A percentile compares a stretch with the other conserved stretches of the same genome.
Conservation (phyloP, 2,888 invertebrate species). For the Acanthosepion lycidas region DNA sequence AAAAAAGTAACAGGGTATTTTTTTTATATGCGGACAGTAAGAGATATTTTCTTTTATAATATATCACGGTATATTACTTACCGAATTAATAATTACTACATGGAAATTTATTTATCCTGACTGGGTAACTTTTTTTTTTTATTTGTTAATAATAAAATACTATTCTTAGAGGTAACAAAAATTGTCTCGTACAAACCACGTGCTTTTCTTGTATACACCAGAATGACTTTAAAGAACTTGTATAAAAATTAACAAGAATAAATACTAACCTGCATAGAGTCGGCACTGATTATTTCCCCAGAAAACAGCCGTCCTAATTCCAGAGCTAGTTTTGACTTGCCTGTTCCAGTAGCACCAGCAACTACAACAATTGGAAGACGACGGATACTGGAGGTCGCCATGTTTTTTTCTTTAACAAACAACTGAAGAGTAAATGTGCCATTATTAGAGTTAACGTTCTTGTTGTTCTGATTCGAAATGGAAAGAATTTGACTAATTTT, state of each 20-base stretch:
- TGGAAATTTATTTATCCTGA: no score
- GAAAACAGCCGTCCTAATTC: conserved; percentile 89
- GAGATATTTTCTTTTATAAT: no score
- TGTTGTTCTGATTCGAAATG: not conserved
- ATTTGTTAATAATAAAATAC: no score
- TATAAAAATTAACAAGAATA: not conserved
- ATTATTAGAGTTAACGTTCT: not conserved
- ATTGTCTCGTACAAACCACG: not conserved
- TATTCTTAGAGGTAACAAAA: no score
- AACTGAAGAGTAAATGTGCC: not conserved
- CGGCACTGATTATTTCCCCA: conserved; percentile 96
- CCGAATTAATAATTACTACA: no score
- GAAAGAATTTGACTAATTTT: no score
- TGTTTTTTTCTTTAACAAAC: conserved; percentile 51
- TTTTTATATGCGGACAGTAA: no score
- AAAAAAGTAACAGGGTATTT: no score
- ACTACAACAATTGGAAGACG: conserved; percentile 82
- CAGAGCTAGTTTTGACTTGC: conserved; percentile 95
- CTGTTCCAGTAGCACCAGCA: conserved; percentile 96
- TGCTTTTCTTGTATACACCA: not conserved
- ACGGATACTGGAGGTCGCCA: conserved; percentile 58
- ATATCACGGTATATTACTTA: no score
- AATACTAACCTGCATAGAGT: conserved; percentile 94
- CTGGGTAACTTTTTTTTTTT: no score
- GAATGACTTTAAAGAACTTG: not conserved